Base-by-base conservation (phyloP, 2,113 vertebrate species). In the Cairina moschata region DNA sequence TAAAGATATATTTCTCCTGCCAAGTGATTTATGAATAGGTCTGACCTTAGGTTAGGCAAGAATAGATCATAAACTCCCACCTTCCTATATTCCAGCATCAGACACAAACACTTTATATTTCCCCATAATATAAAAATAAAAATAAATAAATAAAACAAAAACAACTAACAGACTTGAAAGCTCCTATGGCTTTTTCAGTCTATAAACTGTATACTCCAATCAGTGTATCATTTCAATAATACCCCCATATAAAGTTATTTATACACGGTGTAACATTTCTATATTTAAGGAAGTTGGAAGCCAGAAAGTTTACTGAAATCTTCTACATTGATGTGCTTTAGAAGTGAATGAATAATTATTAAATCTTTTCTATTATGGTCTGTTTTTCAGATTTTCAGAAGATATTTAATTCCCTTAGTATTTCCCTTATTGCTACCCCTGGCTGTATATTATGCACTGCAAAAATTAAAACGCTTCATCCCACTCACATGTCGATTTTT, bases 21-120 rank as follows among this genome's bases (percentile, higher is more conserved):
- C 42, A 86, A 92, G 22, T 31, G 60, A 78, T 91, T 92, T 88
- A 92, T 76, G 26, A 93, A 71, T 79, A 83, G 59, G 58, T 95
- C 68, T 73, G 25, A 60, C 42, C 48, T 78, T 56, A 26, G 26
- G 11, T 73, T 85, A 83, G 46, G 36, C 22, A 80, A 62, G 38
- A 83, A 42, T 82, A 77, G 71, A 71, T 90, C 58, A 86, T 65
- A 81, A 91, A 88, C 22, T 65, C 46, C 42, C 52, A 44, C 46
- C 9, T 60, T 55, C 63, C 44, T 82, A 16, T 59, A 54, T 77
- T 68, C 31, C 59, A 86, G 20, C 52, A 86, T 20, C 60, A 82
- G 63, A 44, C 32, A 88, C 18, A 86, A 86, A 63, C 38, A 20
- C 11, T 58, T 66, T 82, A 93, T 80, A 50, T 31, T 92, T 32